Percentiles rank a stretch among this genome's conserved stretches.
These are phyloP conservation scores for Conistra vaccinii DNA, from an alignment of 2,888 invertebrate species.

Conservation along the genomic window DNA sequence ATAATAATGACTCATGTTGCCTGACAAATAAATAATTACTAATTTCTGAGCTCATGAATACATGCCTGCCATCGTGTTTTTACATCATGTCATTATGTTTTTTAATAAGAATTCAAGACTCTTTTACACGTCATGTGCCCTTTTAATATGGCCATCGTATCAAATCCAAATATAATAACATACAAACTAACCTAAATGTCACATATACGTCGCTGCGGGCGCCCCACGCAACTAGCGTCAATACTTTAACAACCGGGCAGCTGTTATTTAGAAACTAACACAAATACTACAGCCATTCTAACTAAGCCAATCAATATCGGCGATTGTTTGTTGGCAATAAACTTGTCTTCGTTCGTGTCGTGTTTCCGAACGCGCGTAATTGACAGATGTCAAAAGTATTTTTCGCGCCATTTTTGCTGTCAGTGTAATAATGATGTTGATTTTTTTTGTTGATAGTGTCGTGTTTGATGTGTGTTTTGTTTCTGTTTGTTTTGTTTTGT, in stretches of 20 bases:
- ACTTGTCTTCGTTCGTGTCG: slow-evolving; percentile 63
- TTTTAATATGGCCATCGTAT: slow-evolving; percentile 1
- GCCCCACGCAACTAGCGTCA: slow-evolving; percentile 57
- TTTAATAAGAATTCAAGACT: neutral
- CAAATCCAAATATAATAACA: slow-evolving; percentile 8
- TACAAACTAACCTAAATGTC: slow-evolving; percentile 37
- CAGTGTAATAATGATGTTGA: slow-evolving; percentile 79
- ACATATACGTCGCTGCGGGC: slow-evolving; percentile 31
- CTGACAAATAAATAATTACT: no score
- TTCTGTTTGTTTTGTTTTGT: slow-evolving; percentile 57
- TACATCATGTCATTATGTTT: neutral
- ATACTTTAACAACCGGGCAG: slow-evolving; percentile 19
- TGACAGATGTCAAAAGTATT: slow-evolving; percentile 89
- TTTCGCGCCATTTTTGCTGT: slow-evolving; percentile 84
- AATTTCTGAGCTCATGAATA: no score
- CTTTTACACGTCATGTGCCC: neutral
- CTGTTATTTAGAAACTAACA: slow-evolving; percentile 61
- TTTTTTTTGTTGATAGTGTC: slow-evolving; percentile 82
- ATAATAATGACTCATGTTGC: no score
- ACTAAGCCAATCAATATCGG: slow-evolving; percentile 64
- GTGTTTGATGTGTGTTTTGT: slow-evolving; percentile 69
- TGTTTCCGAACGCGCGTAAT: slow-evolving; percentile 79
- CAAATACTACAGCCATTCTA: slow-evolving; percentile 50
- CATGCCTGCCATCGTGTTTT: no score
- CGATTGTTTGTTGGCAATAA: slow-evolving; percentile 64